Base-by-base conservation (phyloP, 2,888 invertebrate genomes). In the Tenodera sinensis region DNA sequence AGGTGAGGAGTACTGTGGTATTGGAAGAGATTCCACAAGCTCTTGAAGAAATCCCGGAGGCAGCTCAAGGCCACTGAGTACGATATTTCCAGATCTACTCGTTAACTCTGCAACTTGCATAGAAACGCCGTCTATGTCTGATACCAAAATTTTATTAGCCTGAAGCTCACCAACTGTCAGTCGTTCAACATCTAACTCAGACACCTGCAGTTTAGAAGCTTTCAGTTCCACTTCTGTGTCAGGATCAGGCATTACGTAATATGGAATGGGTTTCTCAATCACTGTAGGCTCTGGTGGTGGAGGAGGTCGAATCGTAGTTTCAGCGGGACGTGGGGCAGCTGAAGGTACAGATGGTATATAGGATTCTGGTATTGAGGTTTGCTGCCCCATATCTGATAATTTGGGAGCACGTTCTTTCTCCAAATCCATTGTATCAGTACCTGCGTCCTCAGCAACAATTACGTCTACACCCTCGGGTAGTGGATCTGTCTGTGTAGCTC, bases 401-500 rank as follows among this genome's bases (percentile, higher is more conserved):
- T 83, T 89, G 20, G 27, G 42, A 20, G 83, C 54, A 25, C 54
- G 83, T 28, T 20, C 27, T 88, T 84, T 20, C 81, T n/a, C 34
- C 34, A 28, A 83, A 14, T 83, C 42, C 15, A 27, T 87, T 2
- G 89, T 89, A 27, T 90, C 90, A 0, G 90, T 90, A 34, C 82
- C 54, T n/a, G 89, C 89, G 6, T 90, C 90, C 14, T 89, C 90
- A 14, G 88, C 89, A 15, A 28, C 85, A 6, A 83, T 28, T 28
- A 88, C 93, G 92, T 96, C 96, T 92, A 95, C 96, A 91, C 95
- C 97, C 91, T 97, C 97, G 0, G 97, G 97, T 84, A 97, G 93
- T 0, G 97, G 97, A 93, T 98, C 97, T 0, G 97, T 98, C 93
- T 98, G 97, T 0, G 97, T 97, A 0, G 97, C 97, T 8, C 96